Conservation (phyloP, 2,797 vertebrate genomes). For the Lindbergichthys nudifrons region DNA sequence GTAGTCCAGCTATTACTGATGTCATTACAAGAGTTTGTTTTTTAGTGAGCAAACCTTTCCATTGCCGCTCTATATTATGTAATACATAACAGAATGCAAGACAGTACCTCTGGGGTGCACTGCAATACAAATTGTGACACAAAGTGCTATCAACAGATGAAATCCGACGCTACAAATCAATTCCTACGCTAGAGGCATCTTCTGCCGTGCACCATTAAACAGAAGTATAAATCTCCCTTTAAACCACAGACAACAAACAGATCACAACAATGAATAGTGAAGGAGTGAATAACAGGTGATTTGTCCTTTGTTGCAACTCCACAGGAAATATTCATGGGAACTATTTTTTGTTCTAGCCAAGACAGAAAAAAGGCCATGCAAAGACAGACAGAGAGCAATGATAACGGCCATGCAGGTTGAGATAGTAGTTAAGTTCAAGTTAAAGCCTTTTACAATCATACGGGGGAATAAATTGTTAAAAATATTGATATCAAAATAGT, state of each 20-base stretch:
- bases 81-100: not conserved
- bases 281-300: constrained; percentile 14
- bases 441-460: no score
- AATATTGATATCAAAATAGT: no score
- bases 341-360: not conserved
- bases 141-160: constrained; percentile 23
- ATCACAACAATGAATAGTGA: not conserved
- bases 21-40: not conserved
- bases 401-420: not conserved
- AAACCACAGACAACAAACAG: constrained; percentile 17
- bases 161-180: constrained; percentile 23
- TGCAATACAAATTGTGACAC: constrained; percentile 20
- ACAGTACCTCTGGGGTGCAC: not conserved
- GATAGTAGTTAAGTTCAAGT: no score
- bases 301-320: not conserved
- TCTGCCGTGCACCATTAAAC: constrained; percentile 4
- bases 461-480: no score
- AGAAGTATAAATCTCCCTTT: constrained; percentile 28
- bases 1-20: not conserved
- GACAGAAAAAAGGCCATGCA: not conserved
- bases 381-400: not conserved
- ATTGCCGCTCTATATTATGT: not conserved
- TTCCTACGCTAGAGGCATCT: constrained; percentile 13
- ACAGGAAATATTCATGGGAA: not conserved
- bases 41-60: not conserved